Conservation (phyloP, 2,888 invertebrate genomes). For the Brenthis daphne region DNA sequence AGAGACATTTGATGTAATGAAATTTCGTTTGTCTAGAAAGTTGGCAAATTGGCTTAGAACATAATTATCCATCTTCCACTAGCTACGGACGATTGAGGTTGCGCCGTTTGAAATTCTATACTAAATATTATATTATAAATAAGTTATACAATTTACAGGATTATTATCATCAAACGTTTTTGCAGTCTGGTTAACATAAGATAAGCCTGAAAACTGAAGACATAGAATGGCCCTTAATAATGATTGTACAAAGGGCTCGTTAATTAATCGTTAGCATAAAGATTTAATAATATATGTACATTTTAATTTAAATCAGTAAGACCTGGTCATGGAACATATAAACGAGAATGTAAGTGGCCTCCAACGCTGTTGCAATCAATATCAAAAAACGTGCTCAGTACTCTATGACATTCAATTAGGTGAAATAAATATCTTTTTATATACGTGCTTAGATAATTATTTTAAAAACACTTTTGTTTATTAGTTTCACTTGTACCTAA, state of each 20-base stretch:
- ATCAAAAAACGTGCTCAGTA: too few species aligned
- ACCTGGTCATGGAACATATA: too few species aligned
- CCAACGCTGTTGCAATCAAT: too few species aligned
- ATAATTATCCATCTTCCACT: conserved; percentile 26
- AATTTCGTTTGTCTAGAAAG: conserved; percentile 35
- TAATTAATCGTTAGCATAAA: neutral
- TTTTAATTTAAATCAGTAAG: too few species aligned
- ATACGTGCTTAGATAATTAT: too few species aligned
- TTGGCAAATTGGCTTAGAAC: conserved; percentile 29
- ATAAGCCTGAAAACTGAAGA: conserved; percentile 12
- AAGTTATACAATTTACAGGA: conserved; percentile 16
- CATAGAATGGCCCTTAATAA: conserved; percentile 1
- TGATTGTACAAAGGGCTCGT: neutral
- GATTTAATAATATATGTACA: too few species aligned
- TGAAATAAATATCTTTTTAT: too few species aligned
- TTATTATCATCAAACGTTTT: conserved; percentile 18
- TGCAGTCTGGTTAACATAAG: conserved; percentile 19
- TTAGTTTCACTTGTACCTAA: too few species aligned
- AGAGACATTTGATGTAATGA: conserved; percentile 26
- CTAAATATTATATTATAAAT: conserved; percentile 10
- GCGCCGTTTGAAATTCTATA: conserved; percentile 14
- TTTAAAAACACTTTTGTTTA: too few species aligned
- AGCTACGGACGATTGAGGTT: conserved; percentile 27
- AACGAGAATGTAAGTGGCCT: too few species aligned
- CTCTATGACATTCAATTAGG: too few species aligned